Evolutionary conservation across 2,888 invertebrate species (phyloP).

Genomic region (Archaeoteleia sp.): DNA sequence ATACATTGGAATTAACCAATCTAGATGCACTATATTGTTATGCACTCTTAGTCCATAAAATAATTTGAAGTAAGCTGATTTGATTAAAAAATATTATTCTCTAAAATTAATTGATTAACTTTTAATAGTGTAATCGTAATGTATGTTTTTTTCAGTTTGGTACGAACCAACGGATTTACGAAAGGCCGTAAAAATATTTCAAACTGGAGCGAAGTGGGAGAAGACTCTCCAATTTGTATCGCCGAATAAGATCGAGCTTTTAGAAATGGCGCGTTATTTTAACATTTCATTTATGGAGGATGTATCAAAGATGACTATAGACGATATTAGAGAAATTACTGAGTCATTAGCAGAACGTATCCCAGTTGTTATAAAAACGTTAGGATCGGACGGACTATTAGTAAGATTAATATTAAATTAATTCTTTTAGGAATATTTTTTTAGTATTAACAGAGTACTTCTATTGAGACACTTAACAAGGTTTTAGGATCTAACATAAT

Average conservation of each 20-base stretch:
- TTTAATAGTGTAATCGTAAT: slow-evolving; percentile 4
- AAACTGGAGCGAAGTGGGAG: slow-evolving; percentile 69
- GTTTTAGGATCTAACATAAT: too few relatives aligned
- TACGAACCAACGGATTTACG: slow-evolving; percentile 92
- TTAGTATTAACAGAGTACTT: too few relatives aligned
- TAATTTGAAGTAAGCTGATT: too few relatives aligned
- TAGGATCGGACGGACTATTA: slow-evolving; percentile 68
- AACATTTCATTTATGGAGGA: slow-evolving; percentile 61
- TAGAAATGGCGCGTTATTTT: slow-evolving; percentile 79
- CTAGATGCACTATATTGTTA: too few relatives aligned
- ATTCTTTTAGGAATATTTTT: too few relatives aligned
- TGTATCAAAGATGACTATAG: slow-evolving; percentile 15
- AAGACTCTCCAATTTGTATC: slow-evolving; percentile 79
- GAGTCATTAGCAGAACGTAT: slow-evolving; percentile 60
- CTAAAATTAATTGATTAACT: neutral
- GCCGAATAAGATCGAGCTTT: slow-evolving; percentile 87
- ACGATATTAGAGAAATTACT: slow-evolving; percentile 52
- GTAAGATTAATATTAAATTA: slow-evolving; percentile 60
- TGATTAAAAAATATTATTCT: neutral
- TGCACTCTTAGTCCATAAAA: too few relatives aligned
- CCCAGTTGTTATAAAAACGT: slow-evolving; percentile 67
- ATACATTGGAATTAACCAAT: too few relatives aligned
- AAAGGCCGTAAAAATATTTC: slow-evolving; percentile 84
- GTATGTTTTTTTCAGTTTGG: slow-evolving; percentile 83
- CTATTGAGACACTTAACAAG: too few relatives aligned